Conservation (phyloP, 2,888 invertebrate species). For the Uropetala carovei region DNA sequence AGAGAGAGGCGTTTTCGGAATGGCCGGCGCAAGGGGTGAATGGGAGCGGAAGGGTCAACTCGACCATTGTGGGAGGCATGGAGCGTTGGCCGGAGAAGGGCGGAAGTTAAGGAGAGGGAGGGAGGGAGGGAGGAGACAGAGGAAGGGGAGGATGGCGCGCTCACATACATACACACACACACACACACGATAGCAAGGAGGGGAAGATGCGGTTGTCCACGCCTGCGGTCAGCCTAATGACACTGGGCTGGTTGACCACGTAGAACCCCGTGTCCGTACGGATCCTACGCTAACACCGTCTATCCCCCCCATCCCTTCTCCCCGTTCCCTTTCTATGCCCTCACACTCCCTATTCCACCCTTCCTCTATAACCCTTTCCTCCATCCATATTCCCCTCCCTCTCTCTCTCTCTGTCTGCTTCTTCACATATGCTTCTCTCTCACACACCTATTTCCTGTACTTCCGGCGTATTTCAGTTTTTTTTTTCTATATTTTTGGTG, state of each 20-base stretch:
- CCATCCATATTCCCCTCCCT: not conserved
- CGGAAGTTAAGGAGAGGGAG: not conserved
- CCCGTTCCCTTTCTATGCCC: not conserved
- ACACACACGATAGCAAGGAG: not conserved
- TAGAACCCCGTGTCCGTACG: conserved; percentile 56
- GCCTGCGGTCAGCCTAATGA: conserved; percentile 62
- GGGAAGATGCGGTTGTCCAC: conserved; percentile 55
- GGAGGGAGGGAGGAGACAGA: not conserved
- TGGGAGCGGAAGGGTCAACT: not conserved
- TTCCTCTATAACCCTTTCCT: not conserved
- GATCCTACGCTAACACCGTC: conserved; percentile 55
- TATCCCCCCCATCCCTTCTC: not conserved
- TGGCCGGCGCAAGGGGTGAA: not conserved
- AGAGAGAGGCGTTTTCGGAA: not conserved
- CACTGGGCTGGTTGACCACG: conserved; percentile 63
- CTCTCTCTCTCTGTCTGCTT: not conserved
- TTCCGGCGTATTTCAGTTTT: not conserved
- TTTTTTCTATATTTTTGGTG: not conserved
- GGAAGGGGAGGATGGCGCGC: too few relatives aligned
- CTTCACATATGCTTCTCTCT: not conserved
- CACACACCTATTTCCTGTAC: not conserved
- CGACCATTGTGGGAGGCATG: not conserved
- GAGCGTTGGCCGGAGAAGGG: not conserved
- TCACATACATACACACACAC: too few relatives aligned
- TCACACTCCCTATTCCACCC: not conserved